A percentile compares a stretch with the other conserved stretches of the same genome.
phyloP scores from a whole-genome alignment of 2,888 invertebrate species.

The Teleiodes luculella region DNA sequence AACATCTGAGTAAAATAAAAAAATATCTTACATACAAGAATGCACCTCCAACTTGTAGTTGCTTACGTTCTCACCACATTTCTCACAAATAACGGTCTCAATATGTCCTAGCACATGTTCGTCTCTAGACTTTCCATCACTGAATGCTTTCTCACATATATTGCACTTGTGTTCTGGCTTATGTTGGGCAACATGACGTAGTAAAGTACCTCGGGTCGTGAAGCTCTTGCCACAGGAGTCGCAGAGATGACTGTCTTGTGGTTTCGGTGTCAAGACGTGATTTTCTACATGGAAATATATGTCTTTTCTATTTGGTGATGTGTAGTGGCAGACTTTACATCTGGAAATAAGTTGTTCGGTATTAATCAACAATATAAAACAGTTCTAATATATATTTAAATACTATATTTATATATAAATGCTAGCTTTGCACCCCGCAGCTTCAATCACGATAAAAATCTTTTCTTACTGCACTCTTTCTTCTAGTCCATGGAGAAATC shows the following conservation, averaged over 20 bases:
- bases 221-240: slow-evolving; percentile 68
- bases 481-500: too few relatives aligned
- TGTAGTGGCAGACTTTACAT: slow-evolving; percentile 79
- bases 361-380: too few relatives aligned
- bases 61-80: slow-evolving; percentile 54
- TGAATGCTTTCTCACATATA: slow-evolving; percentile 46
- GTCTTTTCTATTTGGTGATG: slow-evolving; percentile 75
- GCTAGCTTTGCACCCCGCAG: too few relatives aligned
- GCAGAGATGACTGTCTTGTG: slow-evolving; percentile 54
- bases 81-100: slow-evolving; percentile 60
- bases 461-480: too few relatives aligned
- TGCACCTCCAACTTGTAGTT: slow-evolving; percentile 44
- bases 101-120: slow-evolving; percentile 46
- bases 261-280: slow-evolving; percentile 51
- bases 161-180: slow-evolving; percentile 37
- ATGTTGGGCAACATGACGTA: slow-evolving; percentile 52
- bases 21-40: slow-evolving; percentile 33
- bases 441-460: too few relatives aligned
- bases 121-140: slow-evolving; percentile 37
- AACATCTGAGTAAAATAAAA: slow-evolving; percentile 33
- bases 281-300: slow-evolving; percentile 79
- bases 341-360: too few relatives aligned
- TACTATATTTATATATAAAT: too few relatives aligned
- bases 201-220: slow-evolving; percentile 47
- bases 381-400: too few relatives aligned